A percentile compares a stretch with the other conserved stretches of the same genome.
Evolutionary conservation across 2,888 invertebrate genomes (phyloP).

Genomic region (Cremastinae sp.): DNA sequence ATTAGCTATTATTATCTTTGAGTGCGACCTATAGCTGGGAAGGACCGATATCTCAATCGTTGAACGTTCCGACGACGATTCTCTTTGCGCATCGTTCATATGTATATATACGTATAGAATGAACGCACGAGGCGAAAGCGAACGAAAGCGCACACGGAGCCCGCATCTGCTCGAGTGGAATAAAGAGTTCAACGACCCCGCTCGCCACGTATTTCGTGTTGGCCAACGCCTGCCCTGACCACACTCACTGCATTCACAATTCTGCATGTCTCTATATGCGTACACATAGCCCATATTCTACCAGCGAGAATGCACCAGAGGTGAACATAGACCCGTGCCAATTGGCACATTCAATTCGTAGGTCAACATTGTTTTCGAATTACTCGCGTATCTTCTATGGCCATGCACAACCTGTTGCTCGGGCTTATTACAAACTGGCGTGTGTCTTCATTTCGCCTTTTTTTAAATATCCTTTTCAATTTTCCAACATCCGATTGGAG

Average conservation of each 20-base stretch:
- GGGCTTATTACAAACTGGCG: background rate
- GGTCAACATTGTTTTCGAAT: slow-evolving; percentile 42
- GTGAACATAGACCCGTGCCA: slow-evolving; percentile 52
- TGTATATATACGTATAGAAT: slow-evolving; percentile 25
- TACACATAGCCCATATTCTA: slow-evolving; percentile 31
- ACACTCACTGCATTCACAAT: slow-evolving; percentile 9
- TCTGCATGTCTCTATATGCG: background rate
- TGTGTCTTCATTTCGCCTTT: slow-evolving; percentile 9
- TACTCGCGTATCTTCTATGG: slow-evolving; percentile 5
- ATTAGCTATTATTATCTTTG: slow-evolving; percentile 62
- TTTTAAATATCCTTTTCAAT: background rate
- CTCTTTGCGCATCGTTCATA: slow-evolving; percentile 3
- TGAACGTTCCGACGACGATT: slow-evolving; percentile 26
- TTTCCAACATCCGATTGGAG: no score
- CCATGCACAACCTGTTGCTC: slow-evolving; percentile 43
- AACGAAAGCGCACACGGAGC: slow-evolving; percentile 38
- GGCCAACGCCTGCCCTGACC: slow-evolving; percentile 56
- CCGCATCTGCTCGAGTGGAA: slow-evolving; percentile 60
- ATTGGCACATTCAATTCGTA: slow-evolving; percentile 54
- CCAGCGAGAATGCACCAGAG: slow-evolving; percentile 23
- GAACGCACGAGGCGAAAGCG: slow-evolving; percentile 46
- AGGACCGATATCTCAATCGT: slow-evolving; percentile 59
- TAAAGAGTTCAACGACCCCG: slow-evolving; percentile 59
- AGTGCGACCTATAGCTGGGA: slow-evolving; percentile 50
- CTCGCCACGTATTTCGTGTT: slow-evolving; percentile 61